Base-by-base conservation (phyloP, 2,888 invertebrate genomes). In the Lottia scabra region DNA sequence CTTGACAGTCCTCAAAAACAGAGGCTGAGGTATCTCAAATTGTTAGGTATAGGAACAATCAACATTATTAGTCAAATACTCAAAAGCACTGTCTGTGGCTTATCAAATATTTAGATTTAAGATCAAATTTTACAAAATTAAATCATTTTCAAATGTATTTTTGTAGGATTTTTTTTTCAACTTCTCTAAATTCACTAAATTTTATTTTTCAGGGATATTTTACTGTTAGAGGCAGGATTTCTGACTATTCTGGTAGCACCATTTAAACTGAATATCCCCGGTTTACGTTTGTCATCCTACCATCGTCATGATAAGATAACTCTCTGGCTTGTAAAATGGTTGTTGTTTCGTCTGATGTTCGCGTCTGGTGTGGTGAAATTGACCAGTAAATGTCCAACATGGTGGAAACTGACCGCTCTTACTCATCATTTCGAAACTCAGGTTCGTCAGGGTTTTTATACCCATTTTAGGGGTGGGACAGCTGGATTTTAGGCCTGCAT, bases 181-280 rank as follows among this genome's bases (percentile, higher is more conserved):
- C n/a, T n/a, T n/a, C n/a, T n/a, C n/a, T n/a, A n/a, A n/a, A n/a
- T n/a, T n/a, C n/a, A n/a, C n/a, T n/a, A n/a, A n/a, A n/a, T n/a
- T n/a, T n/a, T 56, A 56, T 13, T 67, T 78, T 70, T 4, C 83
- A 94, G 94, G 93, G 95, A 95, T 88, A 92, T 92, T 74, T 90
- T 95, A 46, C 90, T 95, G 44, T 87, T 95, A 75, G 95, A 95
- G 90, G 91, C 93, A 68, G 95, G 95, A 45, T 93, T 94, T 83
- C 87, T 95, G 43, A 92, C 93, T 38, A 91, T 93, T 65, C 85
- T 95, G 16, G 91, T 94, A n/a, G 94, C 95, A 23, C 94, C 94
- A 3, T 87, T 93, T 45, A 83, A 81, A 27, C 65, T 85, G 10
- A 65, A 75, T 10, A 74, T 82, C 30, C 67, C 81, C 8, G 80